phyloP scores from a whole-genome alignment of 1,140 invertebrate genomes.

The Drosophila miranda region DNA sequence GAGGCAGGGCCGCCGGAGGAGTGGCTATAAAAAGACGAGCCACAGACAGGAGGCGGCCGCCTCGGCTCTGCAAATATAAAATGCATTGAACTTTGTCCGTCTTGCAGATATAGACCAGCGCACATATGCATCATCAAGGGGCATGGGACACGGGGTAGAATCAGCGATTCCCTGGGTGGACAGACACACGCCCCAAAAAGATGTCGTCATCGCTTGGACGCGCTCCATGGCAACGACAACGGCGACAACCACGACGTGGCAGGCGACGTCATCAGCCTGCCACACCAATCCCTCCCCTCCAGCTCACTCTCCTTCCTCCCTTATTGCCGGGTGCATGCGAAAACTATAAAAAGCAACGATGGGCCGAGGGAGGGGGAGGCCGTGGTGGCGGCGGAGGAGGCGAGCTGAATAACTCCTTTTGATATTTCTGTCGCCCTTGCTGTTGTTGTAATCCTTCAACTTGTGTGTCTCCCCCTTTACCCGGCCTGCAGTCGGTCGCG shows the following conservation, averaged over 20 bases:
- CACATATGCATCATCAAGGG: conserved; percentile 15
- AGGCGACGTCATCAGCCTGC: conserved; percentile 49
- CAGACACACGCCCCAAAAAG: conserved; percentile 66
- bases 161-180: conserved; percentile 5
- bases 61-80: conserved; percentile 23
- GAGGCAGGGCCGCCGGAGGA: conserved; percentile 35
- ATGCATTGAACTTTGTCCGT: conserved; percentile 75
- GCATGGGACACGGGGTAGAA: conserved; percentile 1
- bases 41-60: conserved; percentile 45
- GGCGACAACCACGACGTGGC: conserved; percentile 32
- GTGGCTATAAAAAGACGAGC: conserved; percentile 67
- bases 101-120: conserved; percentile 40
- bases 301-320: background rate
- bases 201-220: conserved; percentile 65
- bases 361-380: too few species aligned
- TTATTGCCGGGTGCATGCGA: conserved; percentile 33
- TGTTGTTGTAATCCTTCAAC: conserved; percentile 48
- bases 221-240: conserved; percentile 64
- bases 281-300: conserved; percentile 1
- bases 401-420: conserved; percentile 28
- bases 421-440: conserved; percentile 8
- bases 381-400: too few species aligned
- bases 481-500: conserved; percentile 59
- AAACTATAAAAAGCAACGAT: conserved; percentile 46
- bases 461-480: conserved; percentile 4